Conservation (phyloP, 2,797 vertebrate species). For the Argyrosomus regius region DNA sequence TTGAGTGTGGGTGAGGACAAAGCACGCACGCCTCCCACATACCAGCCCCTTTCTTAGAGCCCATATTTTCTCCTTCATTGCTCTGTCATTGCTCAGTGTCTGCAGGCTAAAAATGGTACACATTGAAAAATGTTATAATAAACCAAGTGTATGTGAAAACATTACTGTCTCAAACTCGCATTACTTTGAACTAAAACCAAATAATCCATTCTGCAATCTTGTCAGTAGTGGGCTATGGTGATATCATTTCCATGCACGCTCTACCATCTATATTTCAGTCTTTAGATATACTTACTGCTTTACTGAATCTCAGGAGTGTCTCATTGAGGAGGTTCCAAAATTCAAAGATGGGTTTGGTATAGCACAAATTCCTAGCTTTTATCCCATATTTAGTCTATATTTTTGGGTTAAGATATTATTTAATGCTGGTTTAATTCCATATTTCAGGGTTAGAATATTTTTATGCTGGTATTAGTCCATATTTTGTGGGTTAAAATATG, state of each 20-base stretch:
- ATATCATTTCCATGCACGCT: background rate
- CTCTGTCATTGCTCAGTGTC: constrained; percentile 29
- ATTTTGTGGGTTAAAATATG: background rate
- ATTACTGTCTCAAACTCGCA: constrained; percentile 8
- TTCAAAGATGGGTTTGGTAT: too few relatives aligned
- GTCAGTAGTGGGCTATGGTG: background rate
- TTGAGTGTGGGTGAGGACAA: constrained; percentile 74
- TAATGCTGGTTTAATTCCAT: background rate
- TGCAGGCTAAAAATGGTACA: constrained; percentile 38
- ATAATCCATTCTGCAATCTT: background rate
- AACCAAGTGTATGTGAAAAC: constrained; percentile 32
- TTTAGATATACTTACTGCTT: too few relatives aligned
- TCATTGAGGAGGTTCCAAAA: too few relatives aligned
- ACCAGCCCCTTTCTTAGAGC: constrained; percentile 55
- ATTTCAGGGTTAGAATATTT: too few relatives aligned
- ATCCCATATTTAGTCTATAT: too few relatives aligned
- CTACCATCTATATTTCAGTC: too few relatives aligned
- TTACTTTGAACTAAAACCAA: background rate
- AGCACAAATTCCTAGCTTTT: background rate
- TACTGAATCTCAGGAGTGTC: too few relatives aligned
- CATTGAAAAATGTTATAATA: constrained; percentile 17
- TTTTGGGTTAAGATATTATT: background rate
- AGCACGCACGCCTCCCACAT: constrained; percentile 68
- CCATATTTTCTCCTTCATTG: constrained; percentile 46
- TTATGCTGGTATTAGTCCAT: too few relatives aligned